phyloP scores from a whole-genome alignment of 2,113 vertebrate species.

The Bos indicus region DNA sequence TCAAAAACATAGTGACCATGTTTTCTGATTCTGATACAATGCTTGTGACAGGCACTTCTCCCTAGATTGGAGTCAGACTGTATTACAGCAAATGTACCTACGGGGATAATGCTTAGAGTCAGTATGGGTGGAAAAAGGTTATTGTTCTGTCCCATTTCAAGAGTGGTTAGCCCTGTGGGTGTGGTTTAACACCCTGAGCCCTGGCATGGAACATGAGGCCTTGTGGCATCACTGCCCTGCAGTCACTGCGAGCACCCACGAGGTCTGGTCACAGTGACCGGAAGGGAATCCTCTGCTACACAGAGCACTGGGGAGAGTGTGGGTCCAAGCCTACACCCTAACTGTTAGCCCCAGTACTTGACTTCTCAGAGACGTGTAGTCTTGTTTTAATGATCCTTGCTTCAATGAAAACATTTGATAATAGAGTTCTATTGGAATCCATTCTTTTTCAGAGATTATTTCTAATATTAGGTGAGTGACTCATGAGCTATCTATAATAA shows the following conservation, averaged over 20 bases:
- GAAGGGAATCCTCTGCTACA: not conserved
- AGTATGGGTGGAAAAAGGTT: not conserved
- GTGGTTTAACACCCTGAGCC: not conserved
- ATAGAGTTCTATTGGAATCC: not conserved
- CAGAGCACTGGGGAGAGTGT: not conserved
- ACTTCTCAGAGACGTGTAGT: not conserved
- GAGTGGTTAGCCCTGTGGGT: not conserved
- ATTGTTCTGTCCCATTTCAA: not conserved
- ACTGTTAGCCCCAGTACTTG: not conserved
- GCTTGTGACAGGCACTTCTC: not conserved
- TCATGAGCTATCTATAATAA: not conserved
- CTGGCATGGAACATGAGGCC: not conserved
- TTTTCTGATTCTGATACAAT: not conserved
- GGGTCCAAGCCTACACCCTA: no score
- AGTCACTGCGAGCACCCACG: not conserved
- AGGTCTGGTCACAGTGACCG: not conserved
- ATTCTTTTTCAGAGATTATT: not conserved
- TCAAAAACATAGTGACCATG: not conserved
- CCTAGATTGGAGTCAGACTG: not conserved
- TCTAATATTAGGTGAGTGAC: not conserved
- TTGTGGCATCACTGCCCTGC: not conserved
- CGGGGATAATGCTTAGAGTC: not conserved
- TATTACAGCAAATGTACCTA: not conserved
- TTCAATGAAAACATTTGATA: not conserved
- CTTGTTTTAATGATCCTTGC: not conserved